These are phyloP conservation scores for Drosophila bocqueti DNA, from an alignment of 1,140 invertebrate genomes.

Conservation along the genomic window DNA sequence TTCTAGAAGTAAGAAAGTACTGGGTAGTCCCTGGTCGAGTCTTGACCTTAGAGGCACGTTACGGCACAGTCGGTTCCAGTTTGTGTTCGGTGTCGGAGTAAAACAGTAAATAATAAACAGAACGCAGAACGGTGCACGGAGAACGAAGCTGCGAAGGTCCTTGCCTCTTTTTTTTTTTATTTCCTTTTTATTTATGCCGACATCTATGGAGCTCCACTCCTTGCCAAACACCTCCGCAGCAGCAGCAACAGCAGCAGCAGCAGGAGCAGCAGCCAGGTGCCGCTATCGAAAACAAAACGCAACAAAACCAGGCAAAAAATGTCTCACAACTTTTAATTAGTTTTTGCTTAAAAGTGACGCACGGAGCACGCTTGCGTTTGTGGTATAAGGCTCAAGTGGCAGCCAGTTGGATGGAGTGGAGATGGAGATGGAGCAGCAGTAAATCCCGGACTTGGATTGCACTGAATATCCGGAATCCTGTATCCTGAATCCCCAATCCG, in stretches of 20 bases:
- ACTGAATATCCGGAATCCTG: constrained; percentile 1
- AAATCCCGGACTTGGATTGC: constrained; percentile 20
- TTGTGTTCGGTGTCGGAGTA: constrained; percentile 56
- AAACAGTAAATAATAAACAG: constrained; percentile 77
- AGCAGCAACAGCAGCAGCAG: background rate
- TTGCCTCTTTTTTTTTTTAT: constrained; percentile 24
- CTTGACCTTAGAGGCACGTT: background rate
- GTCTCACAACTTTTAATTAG: constrained; percentile 84
- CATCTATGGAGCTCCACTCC: constrained; percentile 9
- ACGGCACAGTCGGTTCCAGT: constrained; percentile 15
- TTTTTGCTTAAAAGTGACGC: constrained; percentile 79
- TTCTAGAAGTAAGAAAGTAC: background rate
- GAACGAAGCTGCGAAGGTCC: constrained; percentile 12
- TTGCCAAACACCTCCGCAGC: constrained; percentile 2
- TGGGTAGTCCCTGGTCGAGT: background rate
- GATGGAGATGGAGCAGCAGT: background rate
- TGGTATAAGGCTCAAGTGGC: constrained; percentile 18
- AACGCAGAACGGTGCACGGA: constrained; percentile 52
- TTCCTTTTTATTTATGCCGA: constrained; percentile 48
- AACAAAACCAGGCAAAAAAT: constrained; percentile 66
- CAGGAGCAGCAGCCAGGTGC: constrained; percentile 41
- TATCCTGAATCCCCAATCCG: background rate
- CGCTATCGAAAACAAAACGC: constrained; percentile 55
- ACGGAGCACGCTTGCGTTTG: constrained; percentile 44
- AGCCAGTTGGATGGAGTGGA: background rate